Conservation (phyloP, 1,140 invertebrate species). For the Bombus vancouverensis region DNA sequence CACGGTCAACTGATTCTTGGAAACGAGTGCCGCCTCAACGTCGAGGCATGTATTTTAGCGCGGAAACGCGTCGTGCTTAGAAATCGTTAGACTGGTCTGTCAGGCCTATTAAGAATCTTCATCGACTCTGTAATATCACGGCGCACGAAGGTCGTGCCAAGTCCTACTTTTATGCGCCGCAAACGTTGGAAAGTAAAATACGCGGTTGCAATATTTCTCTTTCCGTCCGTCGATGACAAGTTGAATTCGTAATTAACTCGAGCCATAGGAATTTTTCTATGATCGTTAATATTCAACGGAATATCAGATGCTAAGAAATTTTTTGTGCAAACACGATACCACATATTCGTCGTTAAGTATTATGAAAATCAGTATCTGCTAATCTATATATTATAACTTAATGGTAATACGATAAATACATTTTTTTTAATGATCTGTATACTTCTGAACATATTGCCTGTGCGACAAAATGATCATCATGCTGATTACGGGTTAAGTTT, state of each 20-base stretch:
- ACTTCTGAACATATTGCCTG: no score
- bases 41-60: not conserved
- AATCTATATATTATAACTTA: no score
- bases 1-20: conserved; percentile 18
- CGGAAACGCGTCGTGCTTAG: conserved; percentile 20
- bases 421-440: no score
- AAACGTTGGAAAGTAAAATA: conserved; percentile 34
- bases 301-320: not conserved
- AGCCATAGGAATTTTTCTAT: not conserved
- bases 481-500: no score
- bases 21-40: not conserved
- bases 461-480: no score
- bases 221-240: not conserved
- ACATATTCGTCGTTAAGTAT: no score
- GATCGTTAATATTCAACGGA: not conserved
- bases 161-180: conserved; percentile 27
- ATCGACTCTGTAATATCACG: conserved; percentile 17
- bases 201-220: not conserved
- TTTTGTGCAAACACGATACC: no score
- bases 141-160: conserved; percentile 31
- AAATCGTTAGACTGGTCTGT: conserved; percentile 15
- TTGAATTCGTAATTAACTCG: conserved; percentile 8
- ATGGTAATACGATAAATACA: no score
- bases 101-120: conserved; percentile 32
- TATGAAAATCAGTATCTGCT: no score